A percentile compares a stretch with the other conserved stretches of the same genome.
These are phyloP conservation scores for Melinopterus prodromus DNA, from an alignment of 2,888 invertebrate species.

Conservation along the genomic window DNA sequence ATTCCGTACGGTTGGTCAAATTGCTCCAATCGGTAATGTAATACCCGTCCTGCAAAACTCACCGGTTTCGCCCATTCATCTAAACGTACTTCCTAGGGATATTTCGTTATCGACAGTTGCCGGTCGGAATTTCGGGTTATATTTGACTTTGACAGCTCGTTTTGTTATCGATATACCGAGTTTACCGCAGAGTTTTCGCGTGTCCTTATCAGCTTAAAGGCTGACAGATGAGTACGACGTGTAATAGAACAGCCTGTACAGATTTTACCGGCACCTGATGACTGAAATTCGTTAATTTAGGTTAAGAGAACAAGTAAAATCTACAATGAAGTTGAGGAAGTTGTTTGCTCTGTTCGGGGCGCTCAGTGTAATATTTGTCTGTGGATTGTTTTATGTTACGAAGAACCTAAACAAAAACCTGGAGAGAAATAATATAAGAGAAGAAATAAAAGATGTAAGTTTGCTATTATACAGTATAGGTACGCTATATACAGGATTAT, in stretches of 20 bases:
- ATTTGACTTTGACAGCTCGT: conserved; percentile 11
- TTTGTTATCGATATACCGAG: background rate
- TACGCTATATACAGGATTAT: too few relatives aligned
- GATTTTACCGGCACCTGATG: background rate
- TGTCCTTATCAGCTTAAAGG: background rate
- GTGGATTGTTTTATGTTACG: conserved; percentile 67
- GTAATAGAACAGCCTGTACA: background rate
- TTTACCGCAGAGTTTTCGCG: background rate
- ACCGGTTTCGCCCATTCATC: conserved; percentile 18
- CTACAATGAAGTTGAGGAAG: conserved; percentile 6
- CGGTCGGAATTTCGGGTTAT: background rate
- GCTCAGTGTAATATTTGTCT: background rate
- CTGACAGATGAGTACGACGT: background rate
- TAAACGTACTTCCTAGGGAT: conserved; percentile 14
- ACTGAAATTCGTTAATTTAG: too few relatives aligned
- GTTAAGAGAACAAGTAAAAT: too few relatives aligned
- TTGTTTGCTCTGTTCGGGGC: conserved; percentile 14
- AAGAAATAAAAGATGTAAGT: conserved; percentile 68
- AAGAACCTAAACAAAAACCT: conserved; percentile 68
- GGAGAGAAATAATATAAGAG: conserved; percentile 65
- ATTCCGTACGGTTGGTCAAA: conserved; percentile 30
- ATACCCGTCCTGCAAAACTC: conserved; percentile 21
- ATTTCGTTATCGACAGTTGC: conserved; percentile 13
- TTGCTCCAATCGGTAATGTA: conserved; percentile 16
- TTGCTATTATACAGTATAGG: too few relatives aligned